Evolutionary conservation across 2,888 invertebrate species (phyloP).

Genomic region (Stenolophus ochropezus): DNA sequence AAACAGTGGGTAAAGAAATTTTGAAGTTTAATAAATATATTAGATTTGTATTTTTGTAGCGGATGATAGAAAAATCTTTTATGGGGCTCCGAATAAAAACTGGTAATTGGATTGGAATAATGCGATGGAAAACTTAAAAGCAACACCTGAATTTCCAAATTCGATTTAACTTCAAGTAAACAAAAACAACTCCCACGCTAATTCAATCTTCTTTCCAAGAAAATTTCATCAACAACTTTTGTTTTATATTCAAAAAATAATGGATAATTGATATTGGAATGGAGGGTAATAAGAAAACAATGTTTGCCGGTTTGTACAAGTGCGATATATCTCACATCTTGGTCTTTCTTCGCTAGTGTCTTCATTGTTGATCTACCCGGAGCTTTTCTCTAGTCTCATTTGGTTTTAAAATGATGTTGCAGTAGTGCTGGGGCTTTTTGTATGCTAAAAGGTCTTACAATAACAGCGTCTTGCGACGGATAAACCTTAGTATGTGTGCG

Average conservation of each 20-base stretch:
- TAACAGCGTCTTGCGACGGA: conserved; percentile 30
- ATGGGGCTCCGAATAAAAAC: background rate
- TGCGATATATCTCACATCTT: conserved; percentile 34
- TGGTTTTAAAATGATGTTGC: conserved; percentile 58
- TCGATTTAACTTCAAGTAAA: conserved; percentile 37
- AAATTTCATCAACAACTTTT: conserved; percentile 33
- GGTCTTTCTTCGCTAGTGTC: conserved; percentile 36
- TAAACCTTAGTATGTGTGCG: conserved; percentile 15
- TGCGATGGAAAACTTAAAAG: conserved; percentile 8
- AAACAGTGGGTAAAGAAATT: too few relatives aligned
- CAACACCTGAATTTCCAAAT: conserved; percentile 31
- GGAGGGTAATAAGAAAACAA: conserved; percentile 21
- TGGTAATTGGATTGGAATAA: conserved; percentile 14
- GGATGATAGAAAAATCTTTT: background rate
- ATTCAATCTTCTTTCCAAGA: conserved; percentile 19
- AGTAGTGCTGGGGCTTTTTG: conserved; percentile 44
- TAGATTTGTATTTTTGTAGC: too few relatives aligned
- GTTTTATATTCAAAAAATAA: background rate
- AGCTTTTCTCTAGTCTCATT: conserved; percentile 52
- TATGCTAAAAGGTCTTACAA: conserved; percentile 55
- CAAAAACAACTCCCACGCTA: conserved; percentile 6
- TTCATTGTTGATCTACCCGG: conserved; percentile 52
- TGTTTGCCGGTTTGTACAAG: conserved; percentile 41
- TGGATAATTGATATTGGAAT: background rate
- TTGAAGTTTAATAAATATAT: too few relatives aligned